Conservation (phyloP, 2,888 invertebrate genomes). For the Toxonevra muliebris region DNA sequence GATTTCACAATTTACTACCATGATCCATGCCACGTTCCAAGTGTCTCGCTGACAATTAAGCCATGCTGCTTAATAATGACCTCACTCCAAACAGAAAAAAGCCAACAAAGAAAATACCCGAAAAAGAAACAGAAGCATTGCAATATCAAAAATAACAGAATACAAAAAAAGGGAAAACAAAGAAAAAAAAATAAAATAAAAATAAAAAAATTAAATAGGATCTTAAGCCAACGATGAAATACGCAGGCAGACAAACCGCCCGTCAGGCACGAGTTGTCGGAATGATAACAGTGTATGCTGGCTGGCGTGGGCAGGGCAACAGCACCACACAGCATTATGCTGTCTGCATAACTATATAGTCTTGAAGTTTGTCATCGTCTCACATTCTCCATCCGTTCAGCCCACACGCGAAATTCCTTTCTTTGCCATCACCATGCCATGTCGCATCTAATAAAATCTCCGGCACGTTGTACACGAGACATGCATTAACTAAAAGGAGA, state of each 20-base stretch:
- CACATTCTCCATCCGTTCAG: no score
- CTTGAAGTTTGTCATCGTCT: no score
- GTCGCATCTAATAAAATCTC: conserved; percentile 41
- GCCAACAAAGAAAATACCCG: not conserved
- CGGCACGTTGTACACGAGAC: conserved; percentile 42
- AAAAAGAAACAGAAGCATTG: no score
- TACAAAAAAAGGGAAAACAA: no score
- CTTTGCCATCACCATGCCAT: conserved; percentile 34
- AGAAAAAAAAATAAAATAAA: no score
- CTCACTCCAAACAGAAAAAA: conserved; percentile 3
- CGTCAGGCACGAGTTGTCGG: not conserved
- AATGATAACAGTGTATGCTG: not conserved
- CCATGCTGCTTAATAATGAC: conserved; percentile 29
- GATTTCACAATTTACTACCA: not conserved
- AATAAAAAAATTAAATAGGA: not conserved
- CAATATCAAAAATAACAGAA: no score
- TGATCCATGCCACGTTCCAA: not conserved
- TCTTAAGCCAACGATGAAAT: conserved; percentile 16
- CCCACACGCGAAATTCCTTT: no score
- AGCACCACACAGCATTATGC: not conserved
- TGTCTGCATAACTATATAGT: no score
- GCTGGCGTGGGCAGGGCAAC: not conserved
- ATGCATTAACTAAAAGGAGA: conserved; percentile 29
- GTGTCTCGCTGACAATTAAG: conserved; percentile 26
- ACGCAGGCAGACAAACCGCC: not conserved